Conservation (phyloP, 37 sponge, comb jelly and placozoan species). For the Eunapius fragilis region DNA sequence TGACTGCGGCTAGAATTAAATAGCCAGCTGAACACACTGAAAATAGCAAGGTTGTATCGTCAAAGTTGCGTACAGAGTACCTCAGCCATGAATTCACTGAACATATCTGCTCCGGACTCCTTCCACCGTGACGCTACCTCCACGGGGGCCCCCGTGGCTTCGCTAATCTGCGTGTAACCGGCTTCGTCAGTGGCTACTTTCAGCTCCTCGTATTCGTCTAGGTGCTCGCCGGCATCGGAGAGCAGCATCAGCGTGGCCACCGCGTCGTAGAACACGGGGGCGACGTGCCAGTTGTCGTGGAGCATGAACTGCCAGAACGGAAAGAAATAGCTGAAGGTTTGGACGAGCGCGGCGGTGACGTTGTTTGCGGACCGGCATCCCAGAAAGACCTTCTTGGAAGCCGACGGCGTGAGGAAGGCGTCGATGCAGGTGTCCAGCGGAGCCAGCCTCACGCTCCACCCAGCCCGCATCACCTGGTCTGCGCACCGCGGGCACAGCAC, state of each 20-base stretch:
- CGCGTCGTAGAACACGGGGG: not conserved
- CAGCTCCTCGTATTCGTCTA: not conserved
- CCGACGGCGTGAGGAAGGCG: not conserved
- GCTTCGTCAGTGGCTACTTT: not conserved
- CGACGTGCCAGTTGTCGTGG: not conserved
- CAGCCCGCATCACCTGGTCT: conserved; percentile 41
- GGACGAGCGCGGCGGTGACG: not conserved
- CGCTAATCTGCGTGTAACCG: not conserved
- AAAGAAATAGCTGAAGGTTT: not conserved
- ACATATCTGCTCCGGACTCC: not conserved
- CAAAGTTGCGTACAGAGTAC: not conserved
- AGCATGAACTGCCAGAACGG: not conserved
- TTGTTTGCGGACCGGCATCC: not conserved
- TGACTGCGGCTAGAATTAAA: too few species aligned
- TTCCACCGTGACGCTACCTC: not conserved
- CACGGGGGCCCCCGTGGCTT: not conserved
- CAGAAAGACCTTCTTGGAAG: not conserved
- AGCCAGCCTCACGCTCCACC: conserved; percentile 64
- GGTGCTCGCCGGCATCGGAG: not conserved
- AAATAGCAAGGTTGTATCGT: not conserved
- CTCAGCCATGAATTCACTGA: not conserved
- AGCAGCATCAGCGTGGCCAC: not conserved
- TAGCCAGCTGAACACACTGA: not conserved
- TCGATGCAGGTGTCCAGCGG: conserved; percentile 76
- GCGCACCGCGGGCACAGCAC: conserved; percentile 57